Conservation (phyloP, 2,113 vertebrate species). For the Jacana jacana region DNA sequence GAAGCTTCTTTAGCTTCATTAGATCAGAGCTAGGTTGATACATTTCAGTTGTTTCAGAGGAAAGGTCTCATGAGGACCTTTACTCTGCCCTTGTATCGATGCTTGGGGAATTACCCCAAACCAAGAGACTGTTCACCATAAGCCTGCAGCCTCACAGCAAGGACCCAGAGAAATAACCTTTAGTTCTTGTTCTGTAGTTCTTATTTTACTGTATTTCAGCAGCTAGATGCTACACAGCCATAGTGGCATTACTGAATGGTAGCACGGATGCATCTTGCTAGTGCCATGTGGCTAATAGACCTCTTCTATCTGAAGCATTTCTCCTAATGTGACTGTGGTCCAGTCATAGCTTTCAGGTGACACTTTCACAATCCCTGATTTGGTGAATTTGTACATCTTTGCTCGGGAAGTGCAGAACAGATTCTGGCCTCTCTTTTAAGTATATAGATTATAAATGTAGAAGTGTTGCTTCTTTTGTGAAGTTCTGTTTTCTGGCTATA, state of each 20-base stretch:
- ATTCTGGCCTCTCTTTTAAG: not conserved
- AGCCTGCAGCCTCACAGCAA: not conserved
- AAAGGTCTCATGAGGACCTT: not conserved
- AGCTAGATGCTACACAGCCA: not conserved
- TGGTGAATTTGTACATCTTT: not conserved
- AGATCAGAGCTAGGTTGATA: not conserved
- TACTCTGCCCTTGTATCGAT: not conserved
- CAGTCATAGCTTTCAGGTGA: not conserved
- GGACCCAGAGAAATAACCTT: not conserved
- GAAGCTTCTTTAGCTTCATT: not conserved
- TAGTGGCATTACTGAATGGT: not conserved
- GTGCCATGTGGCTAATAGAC: not conserved
- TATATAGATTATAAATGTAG: not conserved
- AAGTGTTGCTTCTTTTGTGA: not conserved
- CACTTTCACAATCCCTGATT: not conserved
- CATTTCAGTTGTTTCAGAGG: not conserved
- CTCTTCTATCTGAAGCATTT: not conserved
- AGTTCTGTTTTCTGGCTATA: not conserved
- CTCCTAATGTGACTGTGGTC: not conserved
- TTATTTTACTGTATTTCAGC: not conserved
- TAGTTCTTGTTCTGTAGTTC: not conserved
- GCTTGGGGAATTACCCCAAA: not conserved
- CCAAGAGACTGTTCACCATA: not conserved
- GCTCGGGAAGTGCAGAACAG: not conserved
- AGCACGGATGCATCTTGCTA: not conserved